Evolutionary conservation across 2,797 vertebrate species (phyloP).

Genomic region (Amblyopsis hoosieri): DNA sequence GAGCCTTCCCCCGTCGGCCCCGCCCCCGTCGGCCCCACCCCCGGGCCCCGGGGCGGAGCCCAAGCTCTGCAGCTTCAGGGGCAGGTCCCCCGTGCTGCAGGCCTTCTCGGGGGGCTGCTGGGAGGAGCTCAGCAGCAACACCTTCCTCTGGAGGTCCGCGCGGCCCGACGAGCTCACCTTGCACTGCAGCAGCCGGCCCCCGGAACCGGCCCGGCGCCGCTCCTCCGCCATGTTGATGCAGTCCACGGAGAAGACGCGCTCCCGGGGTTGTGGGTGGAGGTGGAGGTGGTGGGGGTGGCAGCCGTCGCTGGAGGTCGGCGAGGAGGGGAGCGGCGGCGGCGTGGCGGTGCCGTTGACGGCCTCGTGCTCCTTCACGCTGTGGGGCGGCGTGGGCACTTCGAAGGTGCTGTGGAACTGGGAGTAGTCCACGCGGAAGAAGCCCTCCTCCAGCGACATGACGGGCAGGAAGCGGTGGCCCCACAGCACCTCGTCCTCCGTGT

Average conservation of each 20-base stretch:
- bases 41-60: constrained; percentile 72
- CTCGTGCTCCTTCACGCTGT: constrained; percentile 88
- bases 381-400: constrained; percentile 85
- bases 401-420: constrained; percentile 91
- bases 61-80: constrained; percentile 76
- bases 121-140: constrained; percentile 54
- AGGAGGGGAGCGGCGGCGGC: constrained; percentile 59
- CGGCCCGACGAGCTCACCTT: constrained; percentile 79
- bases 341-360: constrained; percentile 78
- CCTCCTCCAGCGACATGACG: constrained; percentile 89
- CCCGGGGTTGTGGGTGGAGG: constrained; percentile 62
- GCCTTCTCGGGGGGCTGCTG: constrained; percentile 72
- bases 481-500: constrained; percentile 89
- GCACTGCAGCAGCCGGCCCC: constrained; percentile 75
- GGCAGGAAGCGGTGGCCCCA: constrained; percentile 91
- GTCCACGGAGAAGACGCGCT: constrained; percentile 79
- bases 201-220: constrained; percentile 29
- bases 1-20: constrained; percentile 69
- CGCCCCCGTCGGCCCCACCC: constrained; percentile 49
- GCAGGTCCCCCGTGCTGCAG: constrained; percentile 81
- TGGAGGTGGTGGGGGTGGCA: constrained; percentile 50
- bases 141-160: constrained; percentile 65
- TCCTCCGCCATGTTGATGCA: constrained; percentile 71
- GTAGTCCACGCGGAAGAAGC: constrained; percentile 89
- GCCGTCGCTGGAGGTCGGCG: constrained; percentile 52